phyloP scores from a whole-genome alignment of 2,113 vertebrate species.

The Casuarius casuarius region DNA sequence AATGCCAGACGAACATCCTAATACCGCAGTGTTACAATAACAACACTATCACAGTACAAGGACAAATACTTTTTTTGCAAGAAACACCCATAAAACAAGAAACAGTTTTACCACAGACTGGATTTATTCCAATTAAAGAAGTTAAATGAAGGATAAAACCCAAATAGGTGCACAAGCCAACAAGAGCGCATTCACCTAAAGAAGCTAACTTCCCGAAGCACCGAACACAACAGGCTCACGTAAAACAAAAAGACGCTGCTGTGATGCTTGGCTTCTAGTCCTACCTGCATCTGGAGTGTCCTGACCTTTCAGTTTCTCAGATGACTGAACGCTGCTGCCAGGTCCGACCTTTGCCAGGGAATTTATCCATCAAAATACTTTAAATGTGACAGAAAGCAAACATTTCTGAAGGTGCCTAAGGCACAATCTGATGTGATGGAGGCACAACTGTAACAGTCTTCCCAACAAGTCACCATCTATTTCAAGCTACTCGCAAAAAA shows the following conservation, averaged over 20 bases:
- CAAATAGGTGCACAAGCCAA: neutral
- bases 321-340: conserved; percentile 77
- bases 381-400: conserved; percentile 35
- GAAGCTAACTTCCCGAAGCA: conserved; percentile 61
- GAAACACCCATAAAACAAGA: neutral
- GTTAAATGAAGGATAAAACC: neutral
- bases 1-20: neutral
- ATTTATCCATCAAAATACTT: conserved; percentile 76
- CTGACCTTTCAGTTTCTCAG: conserved; percentile 88
- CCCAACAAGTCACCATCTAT: neutral
- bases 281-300: conserved; percentile 60
- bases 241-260: conserved; percentile 1
- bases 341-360: conserved; percentile 81
- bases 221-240: conserved; percentile 10
- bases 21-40: neutral
- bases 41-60: neutral
- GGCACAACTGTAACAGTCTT: neutral
- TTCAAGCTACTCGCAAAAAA: neutral
- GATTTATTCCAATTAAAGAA: conserved; percentile 25
- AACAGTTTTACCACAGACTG: neutral
- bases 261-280: neutral
- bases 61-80: neutral
- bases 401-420: conserved; percentile 1
- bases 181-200: neutral
- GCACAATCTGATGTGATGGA: conserved; percentile 17